Percentiles rank a stretch among this genome's conserved stretches.
phyloP scores from a whole-genome alignment of 64 coral and sea anemone genomes.

The Hydrozoanthus tunicans region DNA sequence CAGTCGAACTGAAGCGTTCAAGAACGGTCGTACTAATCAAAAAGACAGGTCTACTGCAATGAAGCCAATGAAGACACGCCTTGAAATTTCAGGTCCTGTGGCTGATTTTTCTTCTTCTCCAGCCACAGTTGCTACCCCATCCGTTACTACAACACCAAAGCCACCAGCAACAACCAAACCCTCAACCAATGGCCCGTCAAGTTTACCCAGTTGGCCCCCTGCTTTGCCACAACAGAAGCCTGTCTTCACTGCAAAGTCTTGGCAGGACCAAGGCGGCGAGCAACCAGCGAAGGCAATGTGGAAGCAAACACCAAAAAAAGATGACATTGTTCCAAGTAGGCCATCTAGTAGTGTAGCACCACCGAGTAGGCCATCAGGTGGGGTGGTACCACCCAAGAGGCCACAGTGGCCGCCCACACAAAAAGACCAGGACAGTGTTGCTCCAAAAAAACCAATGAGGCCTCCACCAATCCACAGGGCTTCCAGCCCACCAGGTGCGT shows the following conservation, averaged over 20 bases:
- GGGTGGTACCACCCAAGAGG: constrained; percentile 1
- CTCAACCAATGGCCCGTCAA: neutral
- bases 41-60: neutral
- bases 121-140: constrained; percentile 14
- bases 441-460: neutral
- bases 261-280: constrained; percentile 18
- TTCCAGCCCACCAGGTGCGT: constrained; percentile 64
- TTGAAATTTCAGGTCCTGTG: constrained; percentile 59
- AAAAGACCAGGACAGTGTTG: neutral
- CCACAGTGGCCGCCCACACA: constrained; percentile 6
- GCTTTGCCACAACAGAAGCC: constrained; percentile 43
- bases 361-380: constrained; percentile 15
- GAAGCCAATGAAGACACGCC: constrained; percentile 18
- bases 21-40: neutral
- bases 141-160: constrained; percentile 51
- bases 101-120: neutral
- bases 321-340: constrained; percentile 25
- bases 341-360: constrained; percentile 23
- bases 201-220: constrained; percentile 1
- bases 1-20: neutral
- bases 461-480: constrained; percentile 53
- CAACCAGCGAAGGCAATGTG: constrained; percentile 35
- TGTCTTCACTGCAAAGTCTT: constrained; percentile 29
- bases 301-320: constrained; percentile 28
- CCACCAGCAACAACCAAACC: constrained; percentile 7